Base-by-base conservation (phyloP, 2,888 invertebrate genomes). In the Cactoblastis cactorum region DNA sequence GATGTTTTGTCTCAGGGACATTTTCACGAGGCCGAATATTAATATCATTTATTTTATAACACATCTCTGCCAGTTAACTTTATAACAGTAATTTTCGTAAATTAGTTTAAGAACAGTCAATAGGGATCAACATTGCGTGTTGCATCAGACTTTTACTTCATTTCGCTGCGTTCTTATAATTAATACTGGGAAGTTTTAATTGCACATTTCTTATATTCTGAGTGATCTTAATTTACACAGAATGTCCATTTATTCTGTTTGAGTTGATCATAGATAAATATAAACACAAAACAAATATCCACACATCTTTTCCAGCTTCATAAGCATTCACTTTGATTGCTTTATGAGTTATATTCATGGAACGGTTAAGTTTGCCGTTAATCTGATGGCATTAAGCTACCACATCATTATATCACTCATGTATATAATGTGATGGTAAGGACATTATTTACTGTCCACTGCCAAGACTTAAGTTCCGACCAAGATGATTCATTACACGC, bases 1-100 rank as follows among this genome's bases (percentile, higher is more conserved):
- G 65, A 65, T 77, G 83, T 72, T 76, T 77, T 76, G 82, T 83
- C 80, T 87, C 86, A 84, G 74, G 89, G 89, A 87, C 86, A 62
- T 67, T 72, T 71, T 59, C 63, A 61, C 70, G 68, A 74, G 71
- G 66, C 61, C 61, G 67, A 53, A 54, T 57, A 55, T 49, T 61
- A 52, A 45, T 54, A 33, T 48, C 28, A 49, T 50, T 49, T 49
- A 43, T 39, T 49, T 49, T 33, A 49, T 14, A 47, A 47, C 35
- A 28, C 28, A 12, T 14, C 15, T 43, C n/a, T n/a, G n/a, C n/a
- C n/a, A n/a, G n/a, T n/a, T n/a, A n/a, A n/a, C n/a, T n/a, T n/a
- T n/a, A n/a, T n/a, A n/a, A n/a, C n/a, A n/a, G n/a, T n/a, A n/a
- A n/a, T n/a, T n/a, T n/a, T n/a, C n/a, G n/a, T n/a, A n/a, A n/a